Base-by-base conservation (phyloP, 2,888 invertebrate species). In the Eristalinus sepulchralis region DNA sequence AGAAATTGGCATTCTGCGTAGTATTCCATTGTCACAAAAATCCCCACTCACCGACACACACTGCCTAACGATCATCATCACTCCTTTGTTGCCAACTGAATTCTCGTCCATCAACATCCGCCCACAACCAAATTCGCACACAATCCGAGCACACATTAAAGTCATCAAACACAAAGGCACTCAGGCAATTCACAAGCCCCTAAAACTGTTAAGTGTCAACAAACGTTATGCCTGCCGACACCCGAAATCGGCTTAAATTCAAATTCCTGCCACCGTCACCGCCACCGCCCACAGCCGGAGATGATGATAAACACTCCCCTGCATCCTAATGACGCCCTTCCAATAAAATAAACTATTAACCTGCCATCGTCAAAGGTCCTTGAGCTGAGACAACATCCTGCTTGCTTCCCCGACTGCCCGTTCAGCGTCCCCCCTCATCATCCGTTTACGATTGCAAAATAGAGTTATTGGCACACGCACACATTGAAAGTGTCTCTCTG, bases 401-500 rank as follows among this genome's bases (percentile, higher is more conserved):
- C 47, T 17, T 47, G 34, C 4, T 8, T 34, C 9, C 34, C 34
- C 10, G 6, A 9, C 34, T 9, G 34, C 6, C 34, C 34, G 17
- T 17, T 17, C 17, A 55, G 31, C 60, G 24, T n/a, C 47, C 39
- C 22, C 47, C 39, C 55, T 27, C 79, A 80, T 62, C 79, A 72
- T 53, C 57, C 57, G 62, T 63, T 63, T 39, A 62, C 60, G n/a
- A 78, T 36, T 78, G 67, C 71, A 62, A 84, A 80, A 80, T 63
- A 84, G 62, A 81, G 80, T 81, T 85, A 81, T 85, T 81, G 72
- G 67, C 76, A 71, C 55, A 59, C 55, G 39, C 67, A 73, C 67
- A 72, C 72, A 47, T 17, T 47, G 47, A 68, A 68, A 68, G 47
- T 68, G 67, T 60, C 63, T 47, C 72, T 64, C 62, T 17, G 39